A percentile compares a stretch with the other conserved stretches of the same genome.
These are phyloP conservation scores for Fratercula arctica DNA, from an alignment of 2,797 vertebrate species.

Conservation along the genomic window DNA sequence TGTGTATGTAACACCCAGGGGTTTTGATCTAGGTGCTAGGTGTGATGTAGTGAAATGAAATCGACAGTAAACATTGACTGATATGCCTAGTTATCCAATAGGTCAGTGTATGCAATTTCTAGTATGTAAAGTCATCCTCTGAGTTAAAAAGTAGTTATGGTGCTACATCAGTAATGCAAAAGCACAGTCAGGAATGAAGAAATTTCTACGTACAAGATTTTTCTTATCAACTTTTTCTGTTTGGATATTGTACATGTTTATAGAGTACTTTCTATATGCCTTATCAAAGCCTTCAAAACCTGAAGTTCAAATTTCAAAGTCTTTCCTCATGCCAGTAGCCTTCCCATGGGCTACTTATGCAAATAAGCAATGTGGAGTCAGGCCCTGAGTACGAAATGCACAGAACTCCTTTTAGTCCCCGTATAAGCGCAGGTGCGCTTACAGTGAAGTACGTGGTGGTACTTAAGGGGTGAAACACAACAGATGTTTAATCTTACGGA, in stretches of 20 bases:
- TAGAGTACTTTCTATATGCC: background rate
- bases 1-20: background rate
- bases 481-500: background rate
- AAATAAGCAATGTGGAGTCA: background rate
- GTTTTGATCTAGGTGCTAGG: background rate
- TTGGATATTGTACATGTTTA: background rate
- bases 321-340: background rate
- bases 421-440: background rate
- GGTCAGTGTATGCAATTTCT: background rate
- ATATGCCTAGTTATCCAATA: background rate
- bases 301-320: background rate
- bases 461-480: background rate
- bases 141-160: background rate
- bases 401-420: background rate
- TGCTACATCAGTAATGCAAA: background rate
- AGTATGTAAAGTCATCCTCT: background rate
- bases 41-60: constrained; percentile 47
- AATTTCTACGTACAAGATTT: background rate
- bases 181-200: background rate
- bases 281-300: background rate
- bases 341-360: background rate
- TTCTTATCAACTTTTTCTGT: background rate
- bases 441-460: background rate
- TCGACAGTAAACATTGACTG: constrained; percentile 6
- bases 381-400: background rate